Evolutionary conservation across 2,888 invertebrate species (phyloP), one percentile per base, ranked within the genome.

Genomic region (Caenorhabditis angaria): DNA sequence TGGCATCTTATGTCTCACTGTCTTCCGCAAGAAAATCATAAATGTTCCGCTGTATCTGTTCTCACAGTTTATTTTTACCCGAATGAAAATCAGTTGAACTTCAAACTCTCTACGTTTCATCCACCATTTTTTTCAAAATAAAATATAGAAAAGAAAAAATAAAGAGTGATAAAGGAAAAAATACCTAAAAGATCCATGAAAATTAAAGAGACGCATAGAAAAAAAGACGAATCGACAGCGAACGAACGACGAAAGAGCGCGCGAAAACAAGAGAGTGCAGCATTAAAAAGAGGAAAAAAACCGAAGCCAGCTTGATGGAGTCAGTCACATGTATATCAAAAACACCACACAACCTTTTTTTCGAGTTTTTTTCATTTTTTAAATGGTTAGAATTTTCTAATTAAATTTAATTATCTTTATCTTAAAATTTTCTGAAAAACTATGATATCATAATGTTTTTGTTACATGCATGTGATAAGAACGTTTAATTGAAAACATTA

Each of bases 251-350:
- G 18, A 41, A 41, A 41, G 41, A 10, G 2, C 14, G 18, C 14
- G 18, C 41, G 18, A 41, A 41, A 41, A 14, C 41, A 41, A 41
- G 41, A 41, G 41, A 14, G 41, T 2, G 41, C 41, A 41, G 41
- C n/a, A n/a, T n/a, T n/a, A n/a, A n/a, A n/a, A n/a, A n/a, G n/a
- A n/a, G 18, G 18, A 14, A 41, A 41, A 41, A 41, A 41, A 41
- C 41, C 41, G 41, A 41, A 41, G 41, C 41, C 41, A 55, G 62
- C 62, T 69, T 69, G 62, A 59, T 62, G 60, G 60, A 68, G 68
- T 41, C 41, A 50, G 50, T 69, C 69, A 64, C 69, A 64, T 69
- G 68, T 63, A 63, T 63, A 63, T 63, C 63, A 63, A 63, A 27
- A 60, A 60, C 60, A 24, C 27, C 47, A 41, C 41, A 41, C 41